Base-by-base conservation (phyloP, 2,113 vertebrate species). In the Mionectes macconnelli region DNA sequence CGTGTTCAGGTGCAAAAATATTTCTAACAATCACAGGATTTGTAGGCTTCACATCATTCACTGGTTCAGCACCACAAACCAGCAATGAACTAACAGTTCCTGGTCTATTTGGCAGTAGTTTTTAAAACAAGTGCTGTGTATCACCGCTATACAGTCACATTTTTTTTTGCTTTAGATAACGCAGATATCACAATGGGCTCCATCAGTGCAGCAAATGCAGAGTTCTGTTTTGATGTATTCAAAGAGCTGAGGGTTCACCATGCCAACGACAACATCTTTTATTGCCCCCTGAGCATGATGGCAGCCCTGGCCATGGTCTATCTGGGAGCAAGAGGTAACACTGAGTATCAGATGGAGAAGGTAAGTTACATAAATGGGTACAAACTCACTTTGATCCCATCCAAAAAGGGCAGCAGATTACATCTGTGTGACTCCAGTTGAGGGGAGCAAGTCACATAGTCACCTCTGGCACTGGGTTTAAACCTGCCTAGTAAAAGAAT, bases 201-300 rank as follows among this genome's bases (percentile, higher is more conserved):
- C 78, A 94, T 98, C 70, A 97, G 91, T 78, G 96, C 91, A 88
- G 98, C 98, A 91, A 99, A 98, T 93, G 98, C 98, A 69, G 95
- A 94, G 53, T 99, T 99, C 94, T 97, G 90, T 84, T 97, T 99
- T 95, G 97, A 97, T 67, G 90, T 99, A n/a, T 98, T 98, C 90
- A 97, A 96, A 94, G 98, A 98, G 84, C 93, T 99, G 73, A 97
- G 94, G 39, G 92, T 94, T 55, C 72, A 74, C 3, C 96, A 97
- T 33, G 88, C 90, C 42, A 84, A 63, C 0, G 97, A 90, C 25
- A 99, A 99, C 33, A 59, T 98, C 72, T 98, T 99, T 93, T 98
- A 96, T 67, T 99, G 99, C 13, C 98, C 99, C 4, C 75, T 99
- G 87, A 99, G 98, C 94, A 96, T 99, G 95, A 98, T 99, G 42